phyloP scores from a whole-genome alignment of 2,888 invertebrate species.

The Erebia aethiops region DNA sequence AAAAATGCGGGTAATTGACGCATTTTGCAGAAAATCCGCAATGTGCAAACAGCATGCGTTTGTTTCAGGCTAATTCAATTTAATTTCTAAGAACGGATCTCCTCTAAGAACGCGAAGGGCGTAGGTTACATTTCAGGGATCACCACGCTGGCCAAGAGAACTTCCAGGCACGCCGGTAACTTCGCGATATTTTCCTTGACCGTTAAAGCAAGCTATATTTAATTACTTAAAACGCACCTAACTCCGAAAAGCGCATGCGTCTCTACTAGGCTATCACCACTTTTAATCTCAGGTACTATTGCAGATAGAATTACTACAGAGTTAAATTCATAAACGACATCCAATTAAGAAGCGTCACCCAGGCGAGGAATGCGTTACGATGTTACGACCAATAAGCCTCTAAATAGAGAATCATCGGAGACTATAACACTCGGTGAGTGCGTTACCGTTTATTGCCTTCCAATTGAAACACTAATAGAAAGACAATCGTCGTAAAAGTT shows the following conservation, averaged over 20 bases:
- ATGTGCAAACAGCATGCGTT: neutral
- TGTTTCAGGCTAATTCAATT: no score
- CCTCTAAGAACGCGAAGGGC: no score
- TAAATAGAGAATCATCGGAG: conserved; percentile 18
- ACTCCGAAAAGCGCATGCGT: no score
- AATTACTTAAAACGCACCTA: no score
- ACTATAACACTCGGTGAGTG: conserved; percentile 11
- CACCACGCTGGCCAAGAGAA: no score
- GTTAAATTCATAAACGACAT: neutral
- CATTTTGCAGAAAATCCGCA: neutral
- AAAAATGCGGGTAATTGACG: neutral
- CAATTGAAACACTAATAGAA: conserved; percentile 27
- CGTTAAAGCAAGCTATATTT: no score
- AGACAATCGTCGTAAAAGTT: conserved; percentile 15
- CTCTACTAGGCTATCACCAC: no score
- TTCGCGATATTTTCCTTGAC: no score
- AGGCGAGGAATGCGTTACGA: conserved; percentile 9
- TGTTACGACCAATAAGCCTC: conserved; percentile 19
- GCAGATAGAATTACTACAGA: neutral
- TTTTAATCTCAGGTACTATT: no score
- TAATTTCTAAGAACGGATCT: no score
- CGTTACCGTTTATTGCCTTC: conserved; percentile 21
- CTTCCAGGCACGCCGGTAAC: no score
- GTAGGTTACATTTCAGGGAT: no score
- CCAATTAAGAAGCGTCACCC: conserved; percentile 5